Evolutionary conservation across 2,797 vertebrate species (phyloP).

Genomic region (Notolepis coatsorum): DNA sequence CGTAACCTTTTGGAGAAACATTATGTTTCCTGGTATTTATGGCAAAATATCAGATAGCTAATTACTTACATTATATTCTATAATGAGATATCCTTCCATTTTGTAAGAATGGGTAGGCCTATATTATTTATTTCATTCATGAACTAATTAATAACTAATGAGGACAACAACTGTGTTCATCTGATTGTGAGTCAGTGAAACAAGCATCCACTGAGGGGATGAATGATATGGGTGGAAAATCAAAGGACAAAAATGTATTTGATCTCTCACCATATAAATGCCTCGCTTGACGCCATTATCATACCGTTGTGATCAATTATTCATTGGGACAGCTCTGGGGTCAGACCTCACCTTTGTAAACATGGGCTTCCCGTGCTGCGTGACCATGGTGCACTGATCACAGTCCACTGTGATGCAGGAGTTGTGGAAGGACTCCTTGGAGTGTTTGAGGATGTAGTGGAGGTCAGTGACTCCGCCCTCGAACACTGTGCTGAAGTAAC

Average conservation of each 20-base stretch:
- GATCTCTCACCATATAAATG: conserved; percentile 66
- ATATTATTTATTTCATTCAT: too few species aligned
- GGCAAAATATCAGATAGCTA: too few species aligned
- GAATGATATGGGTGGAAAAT: too few species aligned
- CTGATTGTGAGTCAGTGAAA: too few species aligned
- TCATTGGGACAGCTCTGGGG: conserved; percentile 51
- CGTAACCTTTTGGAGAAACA: too few species aligned
- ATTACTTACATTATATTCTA: too few species aligned
- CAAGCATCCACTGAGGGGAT: too few species aligned
- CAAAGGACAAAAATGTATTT: conserved; percentile 41
- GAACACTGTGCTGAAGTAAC: conserved; percentile 99
- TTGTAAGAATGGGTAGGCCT: too few species aligned
- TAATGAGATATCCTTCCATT: too few species aligned
- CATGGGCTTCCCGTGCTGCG: conserved; percentile 99
- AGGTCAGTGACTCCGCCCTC: conserved; percentile 98
- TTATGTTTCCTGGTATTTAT: too few species aligned
- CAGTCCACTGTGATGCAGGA: conserved; percentile 99
- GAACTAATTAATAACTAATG: too few species aligned
- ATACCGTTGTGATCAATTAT: conserved; percentile 63
- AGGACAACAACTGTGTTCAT: too few species aligned
- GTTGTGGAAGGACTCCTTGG: conserved; percentile 99
- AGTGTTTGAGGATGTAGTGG: conserved; percentile 98
- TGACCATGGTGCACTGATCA: conserved; percentile 99
- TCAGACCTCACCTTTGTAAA: conserved; percentile 94
- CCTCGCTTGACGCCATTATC: conserved; percentile 47